Evolutionary conservation across 2,797 vertebrate species (phyloP).

Genomic region (Psittacula echo): DNA sequence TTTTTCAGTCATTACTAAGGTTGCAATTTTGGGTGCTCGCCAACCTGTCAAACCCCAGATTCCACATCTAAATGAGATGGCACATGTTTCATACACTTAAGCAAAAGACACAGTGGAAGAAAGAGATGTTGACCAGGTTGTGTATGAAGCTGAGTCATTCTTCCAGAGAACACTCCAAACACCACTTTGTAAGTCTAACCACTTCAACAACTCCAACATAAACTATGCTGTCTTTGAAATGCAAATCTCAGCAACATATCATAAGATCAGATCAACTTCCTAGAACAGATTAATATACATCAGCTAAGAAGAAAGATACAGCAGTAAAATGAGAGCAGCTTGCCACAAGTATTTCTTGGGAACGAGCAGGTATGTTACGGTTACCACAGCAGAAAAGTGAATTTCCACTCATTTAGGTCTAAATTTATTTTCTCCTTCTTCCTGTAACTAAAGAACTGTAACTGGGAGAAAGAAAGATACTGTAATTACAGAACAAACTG

Average conservation of each 20-base stretch:
- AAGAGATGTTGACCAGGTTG: not conserved
- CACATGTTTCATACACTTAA: not conserved
- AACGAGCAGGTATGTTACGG: not conserved
- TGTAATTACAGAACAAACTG: not conserved
- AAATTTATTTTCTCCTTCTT: not conserved
- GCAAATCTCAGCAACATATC: not conserved
- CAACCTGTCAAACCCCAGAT: not conserved
- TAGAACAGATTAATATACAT: not conserved
- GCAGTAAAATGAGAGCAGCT: not conserved
- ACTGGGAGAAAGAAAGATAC: not conserved
- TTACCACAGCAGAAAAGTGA: not conserved
- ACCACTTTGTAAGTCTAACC: not conserved
- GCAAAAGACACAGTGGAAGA: not conserved
- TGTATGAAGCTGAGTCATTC: conserved; percentile 1
- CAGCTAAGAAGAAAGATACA: not conserved
- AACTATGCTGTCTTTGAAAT: not conserved
- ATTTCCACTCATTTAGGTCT: not conserved
- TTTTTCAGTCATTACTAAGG: not conserved
- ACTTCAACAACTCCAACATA: not conserved
- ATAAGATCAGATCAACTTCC: not conserved
- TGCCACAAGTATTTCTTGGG: not conserved
- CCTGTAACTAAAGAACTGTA: not conserved
- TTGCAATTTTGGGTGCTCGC: not conserved
- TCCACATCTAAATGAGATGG: not conserved
- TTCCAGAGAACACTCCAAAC: conserved; percentile 21